Conservation (phyloP, 2,888 invertebrate species). For the Metopia argyrocephala region DNA sequence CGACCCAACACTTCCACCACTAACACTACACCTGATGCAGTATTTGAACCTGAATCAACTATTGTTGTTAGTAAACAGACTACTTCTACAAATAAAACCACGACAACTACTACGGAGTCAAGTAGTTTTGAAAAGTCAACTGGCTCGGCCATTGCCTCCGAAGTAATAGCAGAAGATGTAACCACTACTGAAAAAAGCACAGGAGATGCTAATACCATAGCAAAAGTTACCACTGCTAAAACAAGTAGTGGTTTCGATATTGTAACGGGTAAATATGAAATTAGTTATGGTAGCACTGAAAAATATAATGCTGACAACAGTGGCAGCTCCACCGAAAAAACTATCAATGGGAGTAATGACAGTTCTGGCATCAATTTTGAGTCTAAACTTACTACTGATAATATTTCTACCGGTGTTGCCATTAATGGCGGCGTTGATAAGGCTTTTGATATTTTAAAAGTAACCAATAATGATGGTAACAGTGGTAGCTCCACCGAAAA, state of each 20-base stretch:
- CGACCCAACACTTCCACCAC: slow-evolving; percentile 32
- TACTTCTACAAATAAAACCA: neutral
- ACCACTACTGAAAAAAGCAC: neutral
- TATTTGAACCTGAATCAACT: slow-evolving; percentile 27
- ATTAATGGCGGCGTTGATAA: too few species aligned
- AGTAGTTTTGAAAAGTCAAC: neutral
- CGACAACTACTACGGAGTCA: neutral
- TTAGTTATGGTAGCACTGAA: neutral
- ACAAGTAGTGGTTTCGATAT: neutral
- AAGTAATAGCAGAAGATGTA: neutral
- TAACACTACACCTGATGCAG: slow-evolving; percentile 2
- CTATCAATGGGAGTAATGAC: neutral
- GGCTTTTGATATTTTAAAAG: too few species aligned
- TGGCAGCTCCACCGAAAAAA: neutral
- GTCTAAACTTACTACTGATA: neutral
- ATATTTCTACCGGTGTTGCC: neutral
- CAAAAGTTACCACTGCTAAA: neutral
- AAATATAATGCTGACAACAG: neutral
- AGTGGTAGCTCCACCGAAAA: too few species aligned
- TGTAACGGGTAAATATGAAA: neutral
- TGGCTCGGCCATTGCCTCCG: neutral
- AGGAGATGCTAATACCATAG: neutral
- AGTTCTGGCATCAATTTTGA: neutral
- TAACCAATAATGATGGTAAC: too few species aligned
- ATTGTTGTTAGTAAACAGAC: neutral